These are phyloP conservation scores for Drosophila siamana DNA, from an alignment of 2,888 invertebrate genomes.

Conservation along the genomic window DNA sequence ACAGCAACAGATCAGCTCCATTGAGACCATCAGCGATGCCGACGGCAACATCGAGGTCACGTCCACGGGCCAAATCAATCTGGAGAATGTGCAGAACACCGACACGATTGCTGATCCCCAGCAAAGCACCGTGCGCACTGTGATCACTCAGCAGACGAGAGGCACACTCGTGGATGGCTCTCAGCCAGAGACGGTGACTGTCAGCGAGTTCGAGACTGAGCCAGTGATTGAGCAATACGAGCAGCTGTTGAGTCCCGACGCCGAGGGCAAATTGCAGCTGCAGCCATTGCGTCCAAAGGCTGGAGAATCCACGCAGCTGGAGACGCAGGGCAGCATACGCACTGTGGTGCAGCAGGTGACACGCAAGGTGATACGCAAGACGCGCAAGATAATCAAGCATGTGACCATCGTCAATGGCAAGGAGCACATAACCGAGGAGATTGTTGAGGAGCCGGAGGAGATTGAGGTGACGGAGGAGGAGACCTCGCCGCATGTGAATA, in stretches of 20 bases:
- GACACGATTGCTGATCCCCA: constrained; percentile 86
- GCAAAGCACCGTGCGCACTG: constrained; percentile 86
- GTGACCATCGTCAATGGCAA: constrained; percentile 93
- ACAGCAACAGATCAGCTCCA: constrained; percentile 87
- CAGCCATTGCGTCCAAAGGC: constrained; percentile 83
- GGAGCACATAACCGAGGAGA: constrained; percentile 93
- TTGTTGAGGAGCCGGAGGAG: constrained; percentile 93
- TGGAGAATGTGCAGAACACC: constrained; percentile 86
- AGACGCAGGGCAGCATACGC: constrained; percentile 86
- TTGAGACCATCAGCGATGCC: constrained; percentile 86
- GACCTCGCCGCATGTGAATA: constrained; percentile 79
- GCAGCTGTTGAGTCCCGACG: constrained; percentile 57
- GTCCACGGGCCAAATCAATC: constrained; percentile 87
- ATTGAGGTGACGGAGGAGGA: constrained; percentile 83
- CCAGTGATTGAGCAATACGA: constrained; percentile 84
- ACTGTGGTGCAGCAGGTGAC: constrained; percentile 94
- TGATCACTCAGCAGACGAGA: constrained; percentile 73
- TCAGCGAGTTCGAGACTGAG: constrained; percentile 82
- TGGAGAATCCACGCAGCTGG: constrained; percentile 33
- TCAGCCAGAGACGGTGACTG: constrained; percentile 71
- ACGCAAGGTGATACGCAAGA: constrained; percentile 90
- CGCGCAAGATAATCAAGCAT: constrained; percentile 90
- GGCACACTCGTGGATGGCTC: constrained; percentile 77
- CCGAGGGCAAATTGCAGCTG: constrained; percentile 83
- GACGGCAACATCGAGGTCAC: constrained; percentile 89